Evolutionary conservation across 2,113 vertebrate species (phyloP).

Genomic region (Donacobius atricapilla): DNA sequence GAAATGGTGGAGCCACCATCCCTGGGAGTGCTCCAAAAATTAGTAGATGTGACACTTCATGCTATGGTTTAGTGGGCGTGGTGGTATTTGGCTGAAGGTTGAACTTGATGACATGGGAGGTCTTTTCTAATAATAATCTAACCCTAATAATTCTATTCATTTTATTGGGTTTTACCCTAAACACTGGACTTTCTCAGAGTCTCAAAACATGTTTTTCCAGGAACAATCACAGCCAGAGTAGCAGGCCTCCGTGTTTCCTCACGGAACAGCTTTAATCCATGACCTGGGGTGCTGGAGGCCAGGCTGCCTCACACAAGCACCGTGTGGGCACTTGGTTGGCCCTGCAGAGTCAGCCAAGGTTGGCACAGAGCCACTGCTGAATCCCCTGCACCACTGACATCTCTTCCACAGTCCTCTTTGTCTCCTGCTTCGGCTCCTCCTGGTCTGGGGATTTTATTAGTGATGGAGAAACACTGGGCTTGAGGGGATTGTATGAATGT

Average conservation of each 20-base stretch:
- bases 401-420: rapidly evolving
- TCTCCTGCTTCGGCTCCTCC: neutral
- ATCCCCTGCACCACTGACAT: neutral
- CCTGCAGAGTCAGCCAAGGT: neutral
- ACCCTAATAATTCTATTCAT: neutral
- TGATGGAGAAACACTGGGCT: neutral
- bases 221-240: neutral
- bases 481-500: neutral
- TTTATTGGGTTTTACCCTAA: neutral
- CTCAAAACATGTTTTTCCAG: neutral
- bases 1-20: neutral
- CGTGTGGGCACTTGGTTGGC: rapidly evolving
- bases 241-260: neutral
- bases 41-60: neutral
- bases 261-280: neutral
- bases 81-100: neutral
- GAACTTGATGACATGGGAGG: rapidly evolving
- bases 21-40: neutral
- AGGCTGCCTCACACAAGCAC: neutral
- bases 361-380: neutral
- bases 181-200: neutral
- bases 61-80: neutral
- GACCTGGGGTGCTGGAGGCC: neutral
- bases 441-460: neutral
- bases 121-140: too few relatives aligned